These are phyloP conservation scores for Drosophila kokeensis DNA, from an alignment of 2,888 invertebrate species.

Conservation along the genomic window DNA sequence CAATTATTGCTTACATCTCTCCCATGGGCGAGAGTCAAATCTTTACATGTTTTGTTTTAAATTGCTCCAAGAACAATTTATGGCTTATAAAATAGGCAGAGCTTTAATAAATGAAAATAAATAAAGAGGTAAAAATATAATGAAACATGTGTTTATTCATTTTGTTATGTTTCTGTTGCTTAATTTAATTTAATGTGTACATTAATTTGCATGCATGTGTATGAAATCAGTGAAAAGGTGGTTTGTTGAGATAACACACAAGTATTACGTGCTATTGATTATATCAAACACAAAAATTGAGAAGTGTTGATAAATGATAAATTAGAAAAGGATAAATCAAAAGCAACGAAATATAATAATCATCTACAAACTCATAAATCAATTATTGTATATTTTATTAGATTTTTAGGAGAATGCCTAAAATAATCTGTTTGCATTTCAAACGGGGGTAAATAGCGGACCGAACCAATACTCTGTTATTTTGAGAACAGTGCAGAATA, in stretches of 20 bases:
- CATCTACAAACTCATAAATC: neutral
- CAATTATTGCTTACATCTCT: conserved; percentile 1
- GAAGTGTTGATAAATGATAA: neutral
- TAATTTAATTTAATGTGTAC: neutral
- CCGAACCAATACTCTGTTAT: neutral
- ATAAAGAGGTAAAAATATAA: neutral
- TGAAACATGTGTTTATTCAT: neutral
- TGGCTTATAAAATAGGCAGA: neutral
- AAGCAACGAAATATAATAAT: neutral
- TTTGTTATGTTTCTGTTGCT: neutral
- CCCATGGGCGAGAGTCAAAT: neutral
- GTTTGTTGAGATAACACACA: neutral
- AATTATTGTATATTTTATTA: neutral
- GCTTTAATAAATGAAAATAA: neutral
- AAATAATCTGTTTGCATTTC: too few species aligned
- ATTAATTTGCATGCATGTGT: neutral
- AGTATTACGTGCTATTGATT: neutral
- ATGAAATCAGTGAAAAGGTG: neutral
- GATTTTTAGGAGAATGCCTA: neutral
- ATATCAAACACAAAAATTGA: neutral
- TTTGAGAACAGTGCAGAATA: neutral
- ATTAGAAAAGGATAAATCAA: neutral
- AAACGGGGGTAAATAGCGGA: neutral
- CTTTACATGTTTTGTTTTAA: neutral
- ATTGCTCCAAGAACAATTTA: neutral